These are phyloP conservation scores for Geophilus truncorum DNA, from an alignment of 2,888 invertebrate genomes.

Conservation along the genomic window DNA sequence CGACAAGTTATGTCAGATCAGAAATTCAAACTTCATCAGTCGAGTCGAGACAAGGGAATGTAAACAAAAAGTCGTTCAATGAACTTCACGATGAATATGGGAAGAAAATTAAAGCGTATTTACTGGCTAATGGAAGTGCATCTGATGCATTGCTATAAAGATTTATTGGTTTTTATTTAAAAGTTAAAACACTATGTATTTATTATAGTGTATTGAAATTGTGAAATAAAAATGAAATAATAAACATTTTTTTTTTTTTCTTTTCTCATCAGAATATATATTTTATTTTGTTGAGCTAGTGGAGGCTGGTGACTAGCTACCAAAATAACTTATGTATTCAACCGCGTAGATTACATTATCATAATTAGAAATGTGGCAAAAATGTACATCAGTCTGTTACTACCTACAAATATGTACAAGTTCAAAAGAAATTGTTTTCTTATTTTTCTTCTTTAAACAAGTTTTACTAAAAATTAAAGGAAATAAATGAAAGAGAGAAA, in stretches of 20 bases:
- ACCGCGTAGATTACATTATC: constrained; percentile 29
- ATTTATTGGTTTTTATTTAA: too few species aligned
- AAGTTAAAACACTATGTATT: not conserved
- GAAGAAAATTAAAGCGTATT: not conserved
- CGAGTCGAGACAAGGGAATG: not conserved
- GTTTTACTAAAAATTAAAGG: too few species aligned
- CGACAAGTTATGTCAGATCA: not conserved
- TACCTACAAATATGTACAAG: constrained; percentile 33
- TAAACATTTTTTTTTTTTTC: not conserved
- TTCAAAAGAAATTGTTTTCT: not conserved
- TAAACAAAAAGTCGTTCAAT: not conserved
- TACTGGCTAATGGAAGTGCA: not conserved
- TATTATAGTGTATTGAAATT: not conserved
- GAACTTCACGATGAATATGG: constrained; percentile 32
- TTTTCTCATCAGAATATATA: constrained; percentile 30
- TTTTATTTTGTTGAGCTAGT: constrained; percentile 33
- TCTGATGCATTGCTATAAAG: not conserved
- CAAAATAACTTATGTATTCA: constrained; percentile 33
- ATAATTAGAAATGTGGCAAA: constrained; percentile 34
- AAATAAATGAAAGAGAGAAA: not conserved
- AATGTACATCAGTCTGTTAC: constrained; percentile 31
- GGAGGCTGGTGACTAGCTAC: constrained; percentile 30
- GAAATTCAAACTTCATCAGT: not conserved
- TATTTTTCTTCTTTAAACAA: not conserved
- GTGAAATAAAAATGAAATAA: not conserved